Base-by-base conservation (phyloP, 2,888 invertebrate species). In the Urechis unicinctus region DNA sequence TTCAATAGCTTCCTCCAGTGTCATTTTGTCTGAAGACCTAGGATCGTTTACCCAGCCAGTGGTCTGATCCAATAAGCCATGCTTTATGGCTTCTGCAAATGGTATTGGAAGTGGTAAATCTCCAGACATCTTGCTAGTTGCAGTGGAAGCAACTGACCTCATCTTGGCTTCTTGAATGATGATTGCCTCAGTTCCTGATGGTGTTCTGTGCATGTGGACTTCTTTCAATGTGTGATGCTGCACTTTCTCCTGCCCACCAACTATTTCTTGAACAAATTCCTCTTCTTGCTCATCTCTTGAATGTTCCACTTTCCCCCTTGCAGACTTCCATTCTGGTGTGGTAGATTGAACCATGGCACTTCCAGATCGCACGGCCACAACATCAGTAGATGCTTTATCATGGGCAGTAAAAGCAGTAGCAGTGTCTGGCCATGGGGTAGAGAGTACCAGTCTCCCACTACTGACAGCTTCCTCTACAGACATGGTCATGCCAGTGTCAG, bases 1-100 rank as follows among this genome's bases (percentile, higher is more conserved):
- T 46, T 66, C 64, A 57, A 96, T 81, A 41, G 96, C 94, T 77
- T 90, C 86, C 66, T 83, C 82, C 59, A 95, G 82, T 2, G 91
- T 89, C 50, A 96, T 81, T 80, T 91, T 88, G 42, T 83, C 83
- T 69, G 89, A 89, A 51, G 85, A 85, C 73, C 84, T 85, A 53
- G 89, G 86, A 80, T 94, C 89, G 63, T 91, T 89, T 50, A 96
- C 83, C 56, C 66, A 66, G 1, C 75, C 62, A n/a, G 59, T 49
- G 13, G 36, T 22, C 4, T 86, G 83, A 57, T 87, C 83, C 71
- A 88, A 90, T 13, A 93, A 80, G 57, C 85, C 84, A 73, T 87
- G 87, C 55, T 83, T 83, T 21, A 92, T 83, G 4, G 88, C 86
- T 71, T 89, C 86, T 73, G 88, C 87, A 9, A 93, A 79, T 29